Conservation (phyloP, 2,797 vertebrate species). For the Morelia viridis region DNA sequence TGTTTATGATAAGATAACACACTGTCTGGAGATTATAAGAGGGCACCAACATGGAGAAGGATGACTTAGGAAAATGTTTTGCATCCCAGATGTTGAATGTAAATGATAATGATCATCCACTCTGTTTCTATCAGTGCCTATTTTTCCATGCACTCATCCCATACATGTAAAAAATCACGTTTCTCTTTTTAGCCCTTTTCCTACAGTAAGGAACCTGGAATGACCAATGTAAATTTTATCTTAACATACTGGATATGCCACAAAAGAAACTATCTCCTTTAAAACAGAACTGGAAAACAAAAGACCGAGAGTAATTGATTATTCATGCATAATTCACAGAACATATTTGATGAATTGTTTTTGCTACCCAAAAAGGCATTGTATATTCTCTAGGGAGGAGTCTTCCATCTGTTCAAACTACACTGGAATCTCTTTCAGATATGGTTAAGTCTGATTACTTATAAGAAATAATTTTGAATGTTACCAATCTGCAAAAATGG, state of each 20-base stretch:
- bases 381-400: not conserved
- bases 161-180: not conserved
- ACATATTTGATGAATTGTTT: constrained; percentile 23
- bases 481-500: not conserved
- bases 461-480: constrained; percentile 22
- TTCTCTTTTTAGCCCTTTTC: not conserved
- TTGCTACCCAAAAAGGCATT: constrained; percentile 31
- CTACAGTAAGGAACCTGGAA: not conserved
- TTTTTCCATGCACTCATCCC: not conserved
- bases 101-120: not conserved
- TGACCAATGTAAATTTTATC: constrained; percentile 15
- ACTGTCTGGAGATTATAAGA: not conserved
- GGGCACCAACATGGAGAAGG: not conserved
- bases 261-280: constrained; percentile 25
- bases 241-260: constrained; percentile 28
- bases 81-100: not conserved
- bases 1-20: not conserved
- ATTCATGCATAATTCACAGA: constrained; percentile 18
- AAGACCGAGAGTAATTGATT: constrained; percentile 9
- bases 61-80: not conserved
- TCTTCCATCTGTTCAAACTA: constrained; percentile 27
- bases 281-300: constrained; percentile 35
- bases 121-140: not conserved
- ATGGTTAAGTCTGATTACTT: not conserved
- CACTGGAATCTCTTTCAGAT: not conserved